These are phyloP conservation scores for Apostichopus leukothele DNA, from an alignment of 53 echinoderm and acorn worm species.

Conservation along the genomic window DNA sequence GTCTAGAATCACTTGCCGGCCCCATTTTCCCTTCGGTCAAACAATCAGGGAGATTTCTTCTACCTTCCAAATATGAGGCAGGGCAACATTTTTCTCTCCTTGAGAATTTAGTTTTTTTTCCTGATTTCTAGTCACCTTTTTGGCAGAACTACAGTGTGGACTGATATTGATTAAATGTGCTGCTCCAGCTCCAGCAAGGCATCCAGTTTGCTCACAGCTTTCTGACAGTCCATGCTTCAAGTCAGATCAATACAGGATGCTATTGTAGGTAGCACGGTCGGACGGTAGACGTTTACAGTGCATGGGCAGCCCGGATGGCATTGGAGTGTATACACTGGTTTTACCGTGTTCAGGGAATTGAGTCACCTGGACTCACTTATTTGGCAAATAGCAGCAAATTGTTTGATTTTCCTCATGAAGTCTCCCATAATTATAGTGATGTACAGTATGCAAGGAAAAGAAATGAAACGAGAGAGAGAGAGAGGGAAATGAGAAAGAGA, in stretches of 20 bases:
- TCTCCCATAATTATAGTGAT: background rate
- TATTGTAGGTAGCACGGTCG: too few species aligned
- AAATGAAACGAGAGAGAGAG: background rate
- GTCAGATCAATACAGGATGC: slow-evolving; percentile 16
- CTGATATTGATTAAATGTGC: slow-evolving; percentile 13
- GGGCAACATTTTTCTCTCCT: slow-evolving; percentile 1
- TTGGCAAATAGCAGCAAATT: slow-evolving; percentile 26
- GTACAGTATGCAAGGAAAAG: background rate
- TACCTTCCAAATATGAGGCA: background rate
- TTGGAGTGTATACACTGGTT: too few species aligned
- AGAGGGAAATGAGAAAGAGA: background rate
- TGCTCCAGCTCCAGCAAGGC: background rate
- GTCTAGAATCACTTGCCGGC: slow-evolving; percentile 27
- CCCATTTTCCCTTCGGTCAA: slow-evolving; percentile 28
- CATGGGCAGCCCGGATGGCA: too few species aligned
- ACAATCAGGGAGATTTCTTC: background rate
- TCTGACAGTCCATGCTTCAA: slow-evolving; percentile 13
- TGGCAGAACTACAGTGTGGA: slow-evolving; percentile 12
- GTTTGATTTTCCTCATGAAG: slow-evolving; percentile 27
- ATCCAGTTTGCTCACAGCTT: slow-evolving; percentile 18
- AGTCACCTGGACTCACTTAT: slow-evolving; percentile 27
- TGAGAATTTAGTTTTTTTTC: background rate
- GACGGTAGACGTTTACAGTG: too few species aligned
- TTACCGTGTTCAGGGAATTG: slow-evolving; percentile 21
- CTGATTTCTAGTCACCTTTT: slow-evolving; percentile 6